Percentiles rank a stretch among this genome's conserved stretches.
These are phyloP conservation scores for Melanerpes aurifrons DNA, from an alignment of 2,113 vertebrate species.

Conservation along the genomic window DNA sequence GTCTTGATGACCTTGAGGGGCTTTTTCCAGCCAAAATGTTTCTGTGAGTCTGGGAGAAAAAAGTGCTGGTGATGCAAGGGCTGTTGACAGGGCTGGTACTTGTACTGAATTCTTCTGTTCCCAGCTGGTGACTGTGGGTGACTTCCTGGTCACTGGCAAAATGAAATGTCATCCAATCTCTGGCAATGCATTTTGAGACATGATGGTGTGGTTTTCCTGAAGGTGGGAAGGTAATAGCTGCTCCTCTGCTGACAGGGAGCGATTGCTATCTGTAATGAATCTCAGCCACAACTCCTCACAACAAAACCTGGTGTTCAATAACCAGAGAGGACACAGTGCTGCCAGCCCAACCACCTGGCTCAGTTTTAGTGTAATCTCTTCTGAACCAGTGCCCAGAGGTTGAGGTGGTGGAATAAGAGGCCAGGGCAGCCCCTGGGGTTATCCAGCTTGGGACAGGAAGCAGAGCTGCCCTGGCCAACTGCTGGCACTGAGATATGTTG, in stretches of 20 bases:
- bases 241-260: rapidly evolving
- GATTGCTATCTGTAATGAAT: background rate
- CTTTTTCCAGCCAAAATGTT: too few relatives aligned
- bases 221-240: background rate
- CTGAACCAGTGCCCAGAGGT: background rate
- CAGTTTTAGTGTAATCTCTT: background rate
- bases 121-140: background rate
- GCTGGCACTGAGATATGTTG: background rate
- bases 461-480: rapidly evolving
- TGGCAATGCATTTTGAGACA: slow-evolving; percentile 51
- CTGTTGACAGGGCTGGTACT: background rate
- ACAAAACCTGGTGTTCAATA: slow-evolving; percentile 33
- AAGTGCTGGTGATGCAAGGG: background rate
- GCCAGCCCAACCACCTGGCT: background rate
- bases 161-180: background rate
- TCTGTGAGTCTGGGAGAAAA: too few relatives aligned
- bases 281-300: slow-evolving; percentile 32
- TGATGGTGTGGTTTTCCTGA: slow-evolving; percentile 34
- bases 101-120: background rate
- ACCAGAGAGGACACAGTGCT: background rate
- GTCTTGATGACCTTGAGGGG: too few relatives aligned
- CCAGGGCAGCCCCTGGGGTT: background rate
- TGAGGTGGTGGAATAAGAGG: background rate
- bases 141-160: background rate
- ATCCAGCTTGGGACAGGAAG: rapidly evolving